Conservation (phyloP, 2,113 vertebrate species). For the Rhinopomastus cyanomelas region DNA sequence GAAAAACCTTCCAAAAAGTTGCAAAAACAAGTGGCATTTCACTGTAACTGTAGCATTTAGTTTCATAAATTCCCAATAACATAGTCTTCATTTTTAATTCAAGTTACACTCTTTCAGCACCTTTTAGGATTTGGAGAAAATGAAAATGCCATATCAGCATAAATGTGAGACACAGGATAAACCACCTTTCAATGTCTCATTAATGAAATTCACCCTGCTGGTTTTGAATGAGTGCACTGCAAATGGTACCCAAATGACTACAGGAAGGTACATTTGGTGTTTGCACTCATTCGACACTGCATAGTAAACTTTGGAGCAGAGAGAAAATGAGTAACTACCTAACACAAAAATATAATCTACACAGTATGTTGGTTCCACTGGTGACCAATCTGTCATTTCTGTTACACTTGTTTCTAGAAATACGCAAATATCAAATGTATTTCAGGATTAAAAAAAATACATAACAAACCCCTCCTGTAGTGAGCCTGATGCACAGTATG, state of each 20-base stretch:
- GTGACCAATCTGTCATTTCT: slow-evolving; percentile 42
- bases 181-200: slow-evolving; percentile 52
- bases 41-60: slow-evolving; percentile 67
- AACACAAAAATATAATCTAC: slow-evolving; percentile 47
- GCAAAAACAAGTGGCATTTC: slow-evolving; percentile 70
- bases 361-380: slow-evolving; percentile 29
- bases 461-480: slow-evolving; percentile 16
- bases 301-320: slow-evolving; percentile 42
- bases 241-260: slow-evolving; percentile 8
- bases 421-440: slow-evolving; percentile 25
- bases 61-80: slow-evolving; percentile 61
- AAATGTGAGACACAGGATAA: slow-evolving; percentile 54
- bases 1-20: slow-evolving; percentile 55
- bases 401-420: slow-evolving; percentile 28
- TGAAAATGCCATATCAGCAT: slow-evolving; percentile 47
- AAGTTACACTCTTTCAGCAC: slow-evolving; percentile 82
- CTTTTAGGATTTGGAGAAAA: slow-evolving; percentile 66
- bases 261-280: not conserved
- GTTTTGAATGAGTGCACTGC: slow-evolving; percentile 15
- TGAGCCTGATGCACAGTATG: not conserved
- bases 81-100: slow-evolving; percentile 77
- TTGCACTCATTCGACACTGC: not conserved
- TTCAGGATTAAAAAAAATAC: slow-evolving; percentile 66
- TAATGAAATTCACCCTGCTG: slow-evolving; percentile 47
- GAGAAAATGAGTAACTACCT: slow-evolving; percentile 21